phyloP scores from a whole-genome alignment of 2,797 vertebrate genomes.

The Pseudomugil tenellus region DNA sequence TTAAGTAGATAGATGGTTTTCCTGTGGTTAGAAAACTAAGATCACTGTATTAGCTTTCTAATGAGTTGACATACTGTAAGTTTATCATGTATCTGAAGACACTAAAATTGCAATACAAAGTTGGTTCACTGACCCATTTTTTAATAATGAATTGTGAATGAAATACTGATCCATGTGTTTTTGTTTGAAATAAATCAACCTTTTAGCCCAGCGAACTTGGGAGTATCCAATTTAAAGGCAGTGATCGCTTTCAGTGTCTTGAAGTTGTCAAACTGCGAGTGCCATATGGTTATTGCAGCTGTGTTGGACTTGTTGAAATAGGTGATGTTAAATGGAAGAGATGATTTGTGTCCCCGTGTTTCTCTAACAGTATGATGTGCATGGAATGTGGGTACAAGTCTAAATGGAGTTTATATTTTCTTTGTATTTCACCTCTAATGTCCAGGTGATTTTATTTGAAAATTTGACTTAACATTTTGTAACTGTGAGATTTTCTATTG shows the following conservation, averaged over 20 bases:
- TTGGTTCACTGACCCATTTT: slow-evolving; percentile 60
- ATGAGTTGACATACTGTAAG: slow-evolving; percentile 53
- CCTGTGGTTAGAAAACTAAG: slow-evolving; percentile 51
- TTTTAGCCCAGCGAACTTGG: slow-evolving; percentile 42
- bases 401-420: slow-evolving; percentile 83
- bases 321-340: slow-evolving; percentile 75
- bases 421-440: slow-evolving; percentile 79
- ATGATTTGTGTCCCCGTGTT: slow-evolving; percentile 73
- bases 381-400: slow-evolving; percentile 79
- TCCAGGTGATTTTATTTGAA: slow-evolving; percentile 89
- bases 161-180: slow-evolving; percentile 49
- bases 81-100: slow-evolving; percentile 52
- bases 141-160: slow-evolving; percentile 42
- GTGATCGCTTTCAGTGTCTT: slow-evolving; percentile 70
- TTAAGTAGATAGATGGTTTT: slow-evolving; percentile 13
- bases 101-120: slow-evolving; percentile 70
- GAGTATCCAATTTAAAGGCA: slow-evolving; percentile 63
- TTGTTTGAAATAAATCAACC: slow-evolving; percentile 57
- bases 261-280: slow-evolving; percentile 75
- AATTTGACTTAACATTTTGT: slow-evolving; percentile 91
- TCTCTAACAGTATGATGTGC: slow-evolving; percentile 83
- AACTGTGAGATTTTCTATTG: slow-evolving; percentile 97
- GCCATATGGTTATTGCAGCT: slow-evolving; percentile 76
- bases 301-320: slow-evolving; percentile 74
- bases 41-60: slow-evolving; percentile 51